Conservation (phyloP, 2,797 vertebrate genomes). For the Lithobates sylvaticus region DNA sequence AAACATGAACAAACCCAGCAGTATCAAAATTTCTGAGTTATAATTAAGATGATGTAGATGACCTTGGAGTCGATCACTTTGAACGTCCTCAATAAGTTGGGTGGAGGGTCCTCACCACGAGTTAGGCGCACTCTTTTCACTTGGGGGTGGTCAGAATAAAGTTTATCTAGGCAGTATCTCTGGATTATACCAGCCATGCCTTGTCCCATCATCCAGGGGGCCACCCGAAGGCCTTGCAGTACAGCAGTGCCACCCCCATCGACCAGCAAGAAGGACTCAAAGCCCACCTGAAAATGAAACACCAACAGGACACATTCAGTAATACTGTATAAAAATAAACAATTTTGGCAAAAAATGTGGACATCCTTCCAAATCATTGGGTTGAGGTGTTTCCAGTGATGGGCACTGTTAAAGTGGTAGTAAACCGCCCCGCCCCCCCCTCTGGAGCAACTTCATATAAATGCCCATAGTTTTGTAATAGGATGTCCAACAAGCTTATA, state of each 20-base stretch:
- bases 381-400: no score
- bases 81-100: conserved; percentile 64
- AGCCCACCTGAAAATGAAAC: conserved; percentile 74
- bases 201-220: conserved; percentile 80
- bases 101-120: conserved; percentile 80
- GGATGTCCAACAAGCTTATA: no score
- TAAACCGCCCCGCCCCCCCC: no score
- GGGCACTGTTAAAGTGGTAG: no score
- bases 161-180: conserved; percentile 75
- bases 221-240: conserved; percentile 83
- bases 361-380: no score
- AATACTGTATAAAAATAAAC: no score
- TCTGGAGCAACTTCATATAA: no score
- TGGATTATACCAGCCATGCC: conserved; percentile 80
- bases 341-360: no score
- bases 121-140: conserved; percentile 77
- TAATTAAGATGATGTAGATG: no score
- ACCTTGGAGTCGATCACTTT: conserved; percentile 65
- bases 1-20: no score
- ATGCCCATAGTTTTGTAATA: no score
- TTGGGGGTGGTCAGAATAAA: conserved; percentile 77
- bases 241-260: conserved; percentile 80
- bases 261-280: conserved; percentile 80
- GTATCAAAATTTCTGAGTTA: no score
- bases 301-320: background rate